Percentiles rank a stretch among this genome's conserved stretches.
Evolutionary conservation across 2,113 vertebrate species (phyloP).

Genomic region (Pholis gunnellus): DNA sequence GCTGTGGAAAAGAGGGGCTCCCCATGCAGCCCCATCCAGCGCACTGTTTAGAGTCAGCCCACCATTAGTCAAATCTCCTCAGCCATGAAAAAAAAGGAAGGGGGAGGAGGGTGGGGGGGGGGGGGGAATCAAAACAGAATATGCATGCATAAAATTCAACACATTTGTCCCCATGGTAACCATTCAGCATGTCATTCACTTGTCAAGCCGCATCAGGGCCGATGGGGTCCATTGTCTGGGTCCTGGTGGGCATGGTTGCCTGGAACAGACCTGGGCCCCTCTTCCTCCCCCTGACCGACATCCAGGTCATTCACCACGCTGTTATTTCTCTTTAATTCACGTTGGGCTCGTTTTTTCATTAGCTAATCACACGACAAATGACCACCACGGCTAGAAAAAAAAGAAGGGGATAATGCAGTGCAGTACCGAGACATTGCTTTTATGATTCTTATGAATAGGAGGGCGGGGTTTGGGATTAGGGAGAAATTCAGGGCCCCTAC

Average conservation of each 20-base stretch:
- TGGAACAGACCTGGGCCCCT: constrained; percentile 60
- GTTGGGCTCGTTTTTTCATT: constrained; percentile 72
- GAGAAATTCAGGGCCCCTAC: constrained; percentile 68
- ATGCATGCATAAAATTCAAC: constrained; percentile 99
- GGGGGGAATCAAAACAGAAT: constrained; percentile 84
- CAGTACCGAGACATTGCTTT: constrained; percentile 74
- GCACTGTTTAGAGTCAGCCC: constrained; percentile 77
- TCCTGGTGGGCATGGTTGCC: constrained; percentile 87
- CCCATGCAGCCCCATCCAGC: constrained; percentile 59
- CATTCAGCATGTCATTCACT: constrained; percentile 99
- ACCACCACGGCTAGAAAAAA: constrained; percentile 62
- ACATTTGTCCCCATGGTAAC: constrained; percentile 99
- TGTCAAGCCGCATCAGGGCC: constrained; percentile 99
- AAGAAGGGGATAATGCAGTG: constrained; percentile 60
- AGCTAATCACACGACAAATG: constrained; percentile 83
- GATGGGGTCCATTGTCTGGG: constrained; percentile 98
- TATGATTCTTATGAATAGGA: constrained; percentile 74
- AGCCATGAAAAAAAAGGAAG: constrained; percentile 68
- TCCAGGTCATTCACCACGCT: constrained; percentile 81
- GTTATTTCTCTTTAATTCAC: constrained; percentile 80
- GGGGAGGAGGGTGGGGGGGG: neutral
- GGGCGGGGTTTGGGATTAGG: constrained; percentile 61
- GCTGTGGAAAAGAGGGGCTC: constrained; percentile 61
- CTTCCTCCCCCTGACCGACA: constrained; percentile 69
- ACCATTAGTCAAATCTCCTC: constrained; percentile 84